phyloP scores from a whole-genome alignment of 2,113 vertebrate species.

The Actenoides hombroni region DNA sequence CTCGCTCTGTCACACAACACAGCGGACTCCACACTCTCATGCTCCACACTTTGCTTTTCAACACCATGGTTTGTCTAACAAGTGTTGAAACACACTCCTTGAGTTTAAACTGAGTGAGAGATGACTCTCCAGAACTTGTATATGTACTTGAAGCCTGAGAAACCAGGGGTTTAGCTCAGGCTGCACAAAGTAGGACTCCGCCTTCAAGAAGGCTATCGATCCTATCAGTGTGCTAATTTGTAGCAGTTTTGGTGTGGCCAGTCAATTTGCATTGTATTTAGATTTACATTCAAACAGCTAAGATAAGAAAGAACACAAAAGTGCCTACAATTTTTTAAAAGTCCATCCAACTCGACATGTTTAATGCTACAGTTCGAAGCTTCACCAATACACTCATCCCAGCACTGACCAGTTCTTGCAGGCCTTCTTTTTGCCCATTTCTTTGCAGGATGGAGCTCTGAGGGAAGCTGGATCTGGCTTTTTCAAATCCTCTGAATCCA shows the following conservation, averaged over 20 bases:
- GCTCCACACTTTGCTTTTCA: not conserved
- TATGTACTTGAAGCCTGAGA: not conserved
- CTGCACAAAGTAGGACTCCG: not conserved
- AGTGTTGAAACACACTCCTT: not conserved
- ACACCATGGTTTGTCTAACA: not conserved
- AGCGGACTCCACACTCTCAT: not conserved
- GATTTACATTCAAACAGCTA: not conserved
- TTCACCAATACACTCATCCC: fast-evolving
- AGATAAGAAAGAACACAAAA: not conserved
- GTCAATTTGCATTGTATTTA: not conserved
- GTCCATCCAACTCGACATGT: not conserved
- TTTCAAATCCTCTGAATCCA: conserved; percentile 91
- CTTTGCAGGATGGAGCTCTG: conserved; percentile 81
- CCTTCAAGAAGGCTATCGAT: not conserved
- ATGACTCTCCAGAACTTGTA: not conserved
- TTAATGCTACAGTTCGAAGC: not conserved
- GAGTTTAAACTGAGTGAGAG: not conserved
- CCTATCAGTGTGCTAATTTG: fast-evolving
- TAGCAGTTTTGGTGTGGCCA: not conserved
- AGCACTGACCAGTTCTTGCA: conserved; percentile 93
- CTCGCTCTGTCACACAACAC: fast-evolving
- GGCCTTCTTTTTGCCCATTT: conserved; percentile 87
- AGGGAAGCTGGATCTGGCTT: conserved; percentile 89
- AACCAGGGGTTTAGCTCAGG: not conserved
- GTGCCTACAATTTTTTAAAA: not conserved